A percentile compares a stretch with the other conserved stretches of the same genome.
phyloP scores from a whole-genome alignment of 2,888 invertebrate species.

The Drosophila mimica region DNA sequence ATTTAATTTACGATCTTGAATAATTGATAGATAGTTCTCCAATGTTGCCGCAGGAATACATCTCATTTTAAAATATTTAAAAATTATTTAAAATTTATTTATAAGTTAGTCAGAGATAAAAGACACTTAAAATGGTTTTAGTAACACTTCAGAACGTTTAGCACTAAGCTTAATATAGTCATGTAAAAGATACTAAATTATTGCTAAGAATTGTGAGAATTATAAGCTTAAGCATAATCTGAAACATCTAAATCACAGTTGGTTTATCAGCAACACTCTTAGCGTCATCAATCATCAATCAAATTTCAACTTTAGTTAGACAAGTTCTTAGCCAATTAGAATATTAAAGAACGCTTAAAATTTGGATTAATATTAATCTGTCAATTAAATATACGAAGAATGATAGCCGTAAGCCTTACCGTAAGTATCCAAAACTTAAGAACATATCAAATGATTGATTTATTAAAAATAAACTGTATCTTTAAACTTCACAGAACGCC shows the following conservation, averaged over 20 bases:
- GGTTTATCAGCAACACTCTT: not conserved
- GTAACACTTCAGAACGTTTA: not conserved
- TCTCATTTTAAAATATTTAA: not conserved
- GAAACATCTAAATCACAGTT: not conserved
- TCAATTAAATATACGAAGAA: not conserved
- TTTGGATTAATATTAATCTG: not conserved
- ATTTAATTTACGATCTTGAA: not conserved
- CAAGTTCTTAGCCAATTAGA: not conserved
- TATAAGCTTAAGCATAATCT: not conserved
- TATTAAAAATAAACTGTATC: conserved; percentile 10
- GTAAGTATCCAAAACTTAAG: not conserved
- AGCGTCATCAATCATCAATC: not conserved
- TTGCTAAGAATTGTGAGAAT: too few species aligned
- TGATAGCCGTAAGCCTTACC: not conserved
- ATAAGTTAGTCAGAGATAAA: not conserved
- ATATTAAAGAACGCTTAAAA: not conserved
- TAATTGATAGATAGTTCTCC: not conserved
- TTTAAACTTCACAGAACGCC: not conserved
- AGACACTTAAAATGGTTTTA: not conserved
- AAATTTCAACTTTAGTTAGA: not conserved
- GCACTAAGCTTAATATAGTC: not conserved
- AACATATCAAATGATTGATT: not conserved
- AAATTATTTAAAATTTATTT: not conserved
- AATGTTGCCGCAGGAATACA: not conserved
- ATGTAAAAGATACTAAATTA: not conserved